Conservation (phyloP, 2,888 invertebrate genomes). For the Drosophila niveifrons region DNA sequence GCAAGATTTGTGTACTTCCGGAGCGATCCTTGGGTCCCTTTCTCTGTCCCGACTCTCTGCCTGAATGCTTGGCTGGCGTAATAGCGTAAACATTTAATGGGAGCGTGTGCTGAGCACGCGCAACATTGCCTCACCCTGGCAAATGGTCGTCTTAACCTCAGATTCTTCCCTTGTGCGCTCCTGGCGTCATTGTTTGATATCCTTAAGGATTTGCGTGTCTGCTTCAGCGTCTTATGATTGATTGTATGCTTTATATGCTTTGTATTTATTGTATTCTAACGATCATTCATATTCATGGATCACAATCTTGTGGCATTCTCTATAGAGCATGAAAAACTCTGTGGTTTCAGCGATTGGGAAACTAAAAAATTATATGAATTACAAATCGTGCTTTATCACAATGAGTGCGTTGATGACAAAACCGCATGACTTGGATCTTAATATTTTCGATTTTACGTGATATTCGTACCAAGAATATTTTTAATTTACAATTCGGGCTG, state of each 20-base stretch:
- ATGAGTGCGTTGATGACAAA: too few species aligned
- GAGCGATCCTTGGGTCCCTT: slow-evolving; percentile 30
- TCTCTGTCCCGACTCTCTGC: slow-evolving; percentile 15
- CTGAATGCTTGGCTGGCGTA: slow-evolving; percentile 47
- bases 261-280: slow-evolving; percentile 59
- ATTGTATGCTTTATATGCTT: slow-evolving; percentile 54
- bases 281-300: slow-evolving; percentile 60
- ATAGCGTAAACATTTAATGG: slow-evolving; percentile 75
- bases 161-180: slow-evolving; percentile 31
- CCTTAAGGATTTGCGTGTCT: slow-evolving; percentile 69
- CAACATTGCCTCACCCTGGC: slow-evolving; percentile 63
- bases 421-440: too few species aligned
- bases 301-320: slow-evolving; percentile 74
- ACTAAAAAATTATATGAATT: slow-evolving; percentile 9
- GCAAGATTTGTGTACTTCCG: slow-evolving; percentile 75
- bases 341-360: slow-evolving; percentile 46
- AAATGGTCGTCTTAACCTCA: slow-evolving; percentile 21
- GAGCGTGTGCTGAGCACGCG: slow-evolving; percentile 81
- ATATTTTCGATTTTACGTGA: too few species aligned
- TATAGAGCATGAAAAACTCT: slow-evolving; percentile 46
- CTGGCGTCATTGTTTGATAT: slow-evolving; percentile 65
- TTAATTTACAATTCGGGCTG: too few species aligned
- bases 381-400: slow-evolving; percentile 36
- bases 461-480: too few species aligned
- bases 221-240: slow-evolving; percentile 66